These are phyloP conservation scores for Heterotilapia buettikoferi DNA, from an alignment of 2,113 vertebrate species.

Conservation along the genomic window DNA sequence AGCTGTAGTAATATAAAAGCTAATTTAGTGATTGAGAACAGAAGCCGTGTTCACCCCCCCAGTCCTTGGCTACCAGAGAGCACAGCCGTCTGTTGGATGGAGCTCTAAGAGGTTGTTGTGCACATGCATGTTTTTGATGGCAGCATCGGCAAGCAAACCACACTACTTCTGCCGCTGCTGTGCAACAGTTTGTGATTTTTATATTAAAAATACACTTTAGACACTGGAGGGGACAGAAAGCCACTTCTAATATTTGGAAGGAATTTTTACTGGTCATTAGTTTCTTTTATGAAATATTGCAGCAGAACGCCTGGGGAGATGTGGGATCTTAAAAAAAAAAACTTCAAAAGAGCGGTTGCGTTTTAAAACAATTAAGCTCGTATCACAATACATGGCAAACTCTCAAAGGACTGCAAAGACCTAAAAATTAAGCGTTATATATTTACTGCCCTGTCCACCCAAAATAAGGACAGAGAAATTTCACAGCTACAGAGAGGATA, in stretches of 20 bases:
- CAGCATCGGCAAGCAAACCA: conserved; percentile 43
- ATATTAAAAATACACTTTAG: conserved; percentile 53
- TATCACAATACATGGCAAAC: conserved; percentile 15
- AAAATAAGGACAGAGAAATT: conserved; percentile 26
- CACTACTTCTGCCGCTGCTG: conserved; percentile 26
- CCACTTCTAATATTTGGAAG: conserved; percentile 71
- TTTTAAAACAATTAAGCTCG: conserved; percentile 37
- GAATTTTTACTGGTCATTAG: conserved; percentile 63
- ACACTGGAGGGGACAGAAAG: conserved; percentile 46
- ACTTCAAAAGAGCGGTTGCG: conserved; percentile 43
- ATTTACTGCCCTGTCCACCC: conserved; percentile 23
- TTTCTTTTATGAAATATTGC: conserved; percentile 64
- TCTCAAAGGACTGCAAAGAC: background rate
- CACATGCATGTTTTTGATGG: conserved; percentile 58
- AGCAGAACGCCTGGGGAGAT: conserved; percentile 30
- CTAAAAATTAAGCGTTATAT: conserved; percentile 26
- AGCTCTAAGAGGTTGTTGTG: conserved; percentile 57
- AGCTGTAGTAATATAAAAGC: conserved; percentile 39
- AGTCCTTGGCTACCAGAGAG: background rate
- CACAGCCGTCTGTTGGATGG: conserved; percentile 21
- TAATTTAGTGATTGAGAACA: conserved; percentile 55
- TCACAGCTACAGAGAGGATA: background rate
- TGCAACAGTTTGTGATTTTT: conserved; percentile 49
- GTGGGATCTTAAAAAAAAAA: conserved; percentile 31
- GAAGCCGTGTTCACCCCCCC: conserved; percentile 44